phyloP scores from a whole-genome alignment of 2,113 vertebrate species.

The Myocastor coypus region DNA sequence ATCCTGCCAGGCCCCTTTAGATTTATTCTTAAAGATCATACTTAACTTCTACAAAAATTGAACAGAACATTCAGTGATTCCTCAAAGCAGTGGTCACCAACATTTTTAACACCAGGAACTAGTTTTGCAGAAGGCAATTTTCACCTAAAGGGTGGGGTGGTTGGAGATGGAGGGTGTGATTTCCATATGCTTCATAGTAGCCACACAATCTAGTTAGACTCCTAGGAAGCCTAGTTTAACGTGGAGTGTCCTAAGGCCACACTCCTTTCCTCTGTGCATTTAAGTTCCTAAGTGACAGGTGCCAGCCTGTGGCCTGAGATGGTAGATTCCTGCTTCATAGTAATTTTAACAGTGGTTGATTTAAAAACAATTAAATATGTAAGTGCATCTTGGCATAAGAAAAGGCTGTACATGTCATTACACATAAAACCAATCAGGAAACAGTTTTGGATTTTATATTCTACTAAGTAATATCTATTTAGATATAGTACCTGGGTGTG shows the following conservation, averaged over 20 bases:
- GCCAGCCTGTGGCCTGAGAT: neutral
- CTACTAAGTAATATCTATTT: neutral
- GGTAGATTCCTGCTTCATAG: neutral
- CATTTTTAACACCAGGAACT: neutral
- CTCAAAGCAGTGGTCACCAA: neutral
- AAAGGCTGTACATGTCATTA: neutral
- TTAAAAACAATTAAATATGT: neutral
- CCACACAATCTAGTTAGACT: neutral
- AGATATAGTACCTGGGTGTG: neutral
- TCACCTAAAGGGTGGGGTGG: neutral
- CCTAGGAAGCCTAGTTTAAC: neutral
- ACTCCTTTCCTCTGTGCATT: neutral
- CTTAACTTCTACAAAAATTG: neutral
- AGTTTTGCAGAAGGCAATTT: neutral
- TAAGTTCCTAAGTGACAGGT: neutral
- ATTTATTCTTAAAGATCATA: neutral
- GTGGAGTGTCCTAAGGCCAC: neutral
- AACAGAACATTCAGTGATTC: neutral
- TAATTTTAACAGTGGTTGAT: neutral
- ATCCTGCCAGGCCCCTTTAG: too few species aligned
- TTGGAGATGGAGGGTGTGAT: too few species aligned
- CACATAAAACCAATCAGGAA: neutral
- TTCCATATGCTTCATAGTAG: neutral
- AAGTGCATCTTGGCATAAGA: neutral
- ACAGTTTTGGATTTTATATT: conserved; percentile 20